Evolutionary conservation across 53 echinoderm and acorn worm species (phyloP).

Genomic region (Echinarachnius parma): DNA sequence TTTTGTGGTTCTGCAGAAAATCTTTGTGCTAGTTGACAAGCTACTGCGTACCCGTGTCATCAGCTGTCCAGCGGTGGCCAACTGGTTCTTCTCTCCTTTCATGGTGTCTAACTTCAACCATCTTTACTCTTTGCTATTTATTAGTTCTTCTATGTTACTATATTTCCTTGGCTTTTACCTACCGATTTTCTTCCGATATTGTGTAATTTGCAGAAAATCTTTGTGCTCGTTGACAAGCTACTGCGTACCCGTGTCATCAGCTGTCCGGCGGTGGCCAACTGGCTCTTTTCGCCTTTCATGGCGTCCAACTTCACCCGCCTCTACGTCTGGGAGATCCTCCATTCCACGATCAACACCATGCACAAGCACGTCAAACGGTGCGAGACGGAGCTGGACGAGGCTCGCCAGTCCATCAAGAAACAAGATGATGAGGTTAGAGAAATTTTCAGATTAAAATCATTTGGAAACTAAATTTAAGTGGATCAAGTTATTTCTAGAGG

Average conservation of each 20-base stretch:
- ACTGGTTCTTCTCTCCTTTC: constrained; percentile 92
- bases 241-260: constrained; percentile 88
- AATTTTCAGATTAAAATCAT: too few species aligned
- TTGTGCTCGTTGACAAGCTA: constrained; percentile 91
- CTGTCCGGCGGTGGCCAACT: constrained; percentile 93
- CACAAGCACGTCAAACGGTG: constrained; percentile 76
- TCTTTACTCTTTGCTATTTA: too few species aligned
- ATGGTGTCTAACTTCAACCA: constrained; percentile 81
- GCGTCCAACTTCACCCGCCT: constrained; percentile 73
- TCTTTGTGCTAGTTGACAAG: constrained; percentile 89
- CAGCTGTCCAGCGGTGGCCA: constrained; percentile 85
- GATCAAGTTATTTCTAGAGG: too few species aligned
- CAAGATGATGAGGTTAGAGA: constrained; percentile 22
- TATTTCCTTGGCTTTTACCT: too few species aligned
- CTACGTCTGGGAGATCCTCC: constrained; percentile 94
- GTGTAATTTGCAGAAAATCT: constrained; percentile 96
- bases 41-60: constrained; percentile 92
- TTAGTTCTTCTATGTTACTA: too few species aligned
- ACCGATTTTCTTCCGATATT: too few species aligned
- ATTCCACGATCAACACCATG: constrained; percentile 90
- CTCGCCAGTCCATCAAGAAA: constrained; percentile 39
- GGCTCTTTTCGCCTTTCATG: constrained; percentile 93
- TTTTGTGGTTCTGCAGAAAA: too few species aligned
- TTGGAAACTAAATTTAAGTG: too few species aligned
- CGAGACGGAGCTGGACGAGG: constrained; percentile 62